Conservation (phyloP, 30 jellyfish, hydroid and myxozoan species). For the Hydractinia echinata region DNA sequence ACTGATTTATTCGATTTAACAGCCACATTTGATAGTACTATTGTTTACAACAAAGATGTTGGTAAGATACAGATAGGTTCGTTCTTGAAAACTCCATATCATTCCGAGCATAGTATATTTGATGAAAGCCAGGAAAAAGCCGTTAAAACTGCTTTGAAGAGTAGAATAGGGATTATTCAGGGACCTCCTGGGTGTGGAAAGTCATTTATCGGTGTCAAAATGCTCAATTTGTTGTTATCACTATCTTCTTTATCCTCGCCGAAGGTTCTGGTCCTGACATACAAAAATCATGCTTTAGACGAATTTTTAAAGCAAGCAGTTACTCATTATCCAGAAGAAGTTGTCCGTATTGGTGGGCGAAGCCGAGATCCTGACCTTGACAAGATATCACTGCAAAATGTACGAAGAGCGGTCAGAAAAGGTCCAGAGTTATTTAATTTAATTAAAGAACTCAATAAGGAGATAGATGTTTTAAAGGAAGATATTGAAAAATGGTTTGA, state of each 20-base stretch:
- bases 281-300: slow-evolving; percentile 76
- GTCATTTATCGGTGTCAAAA: slow-evolving; percentile 54
- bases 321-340: slow-evolving; percentile 8
- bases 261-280: slow-evolving; percentile 52
- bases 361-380: slow-evolving; percentile 19
- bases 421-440: slow-evolving; percentile 11
- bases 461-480: slow-evolving; percentile 8
- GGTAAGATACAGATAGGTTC: neutral
- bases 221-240: slow-evolving; percentile 30
- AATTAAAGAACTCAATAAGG: neutral
- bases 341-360: slow-evolving; percentile 36
- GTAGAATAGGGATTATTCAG: slow-evolving; percentile 55
- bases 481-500: slow-evolving; percentile 20
- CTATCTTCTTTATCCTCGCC: slow-evolving; percentile 34
- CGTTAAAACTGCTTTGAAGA: slow-evolving; percentile 19
- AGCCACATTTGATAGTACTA: neutral
- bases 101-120: slow-evolving; percentile 12
- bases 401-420: slow-evolving; percentile 10
- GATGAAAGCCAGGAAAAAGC: slow-evolving; percentile 57
- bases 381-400: neutral
- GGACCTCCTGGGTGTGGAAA: slow-evolving; percentile 87
- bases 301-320: slow-evolving; percentile 45
- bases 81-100: neutral
- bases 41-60: neutral
- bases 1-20: slow-evolving; percentile 28